Evolutionary conservation across 1,140 invertebrate species (phyloP), one percentile per base, ranked within the genome.

Genomic region (Diuraphis noxia): DNA sequence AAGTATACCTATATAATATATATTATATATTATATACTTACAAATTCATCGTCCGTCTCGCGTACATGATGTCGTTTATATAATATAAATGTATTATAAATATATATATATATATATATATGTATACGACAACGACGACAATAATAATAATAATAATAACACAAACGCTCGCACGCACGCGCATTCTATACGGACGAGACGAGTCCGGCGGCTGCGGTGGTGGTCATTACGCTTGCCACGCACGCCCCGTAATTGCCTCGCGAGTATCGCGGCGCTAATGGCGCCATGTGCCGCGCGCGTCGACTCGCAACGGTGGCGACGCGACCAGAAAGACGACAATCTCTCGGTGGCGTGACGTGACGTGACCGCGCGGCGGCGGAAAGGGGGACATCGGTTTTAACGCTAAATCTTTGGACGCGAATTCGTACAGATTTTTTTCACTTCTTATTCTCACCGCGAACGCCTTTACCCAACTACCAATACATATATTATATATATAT

Each of bases 211-310:
- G n/a, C 21, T 36, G n/a, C 46, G 56, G 43, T 36, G 49, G 72
- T 46, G 38, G 88, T 90, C 88, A 46, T 90, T 90, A 90, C 63
- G 41, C 23, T 90, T 90, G 88, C 88, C 36, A 43, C 88, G 88
- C 88, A 90, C 88, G 88, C 72, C 41, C 72, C 30, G 88, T 89
- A 89, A 89, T 90, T 90, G 88, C 72, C 88, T 87, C 85, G 85
- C 88, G 88, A 72, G 30, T 77, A 77, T 34, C 56, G 56, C 88
- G 88, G 88, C 88, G 88, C 88, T 90, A 90, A 90, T 49, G 88
- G 88, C 88, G 88, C 88, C 88, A 79, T 90, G 88, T 49, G 88
- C 84, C 84, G 84, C 82, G 82, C 43, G 43, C 41, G 79, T 72
- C 23, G 36, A 41, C 43, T 43, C 82, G 41, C 36, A 25, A 81